phyloP scores from a whole-genome alignment of 1,140 invertebrate genomes.

The Cydia amplana region DNA sequence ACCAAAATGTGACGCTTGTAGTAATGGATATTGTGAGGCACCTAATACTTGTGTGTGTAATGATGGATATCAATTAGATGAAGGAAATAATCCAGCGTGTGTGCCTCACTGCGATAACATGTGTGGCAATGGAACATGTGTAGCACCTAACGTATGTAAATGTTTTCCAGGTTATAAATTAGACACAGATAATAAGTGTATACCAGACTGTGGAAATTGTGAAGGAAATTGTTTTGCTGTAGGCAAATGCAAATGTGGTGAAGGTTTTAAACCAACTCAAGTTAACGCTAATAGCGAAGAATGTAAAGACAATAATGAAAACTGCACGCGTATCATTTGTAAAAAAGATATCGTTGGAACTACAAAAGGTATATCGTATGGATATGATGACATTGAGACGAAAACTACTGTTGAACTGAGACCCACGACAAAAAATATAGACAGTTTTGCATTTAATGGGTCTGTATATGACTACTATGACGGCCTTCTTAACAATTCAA shows the following conservation, averaged over 20 bases:
- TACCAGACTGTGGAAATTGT: slow-evolving; percentile 41
- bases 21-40: slow-evolving; percentile 76
- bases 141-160: slow-evolving; percentile 68
- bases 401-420: neutral
- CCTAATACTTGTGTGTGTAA: slow-evolving; percentile 79
- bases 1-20: slow-evolving; percentile 55
- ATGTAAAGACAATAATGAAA: neutral
- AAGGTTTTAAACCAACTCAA: slow-evolving; percentile 37
- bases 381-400: neutral
- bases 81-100: slow-evolving; percentile 50
- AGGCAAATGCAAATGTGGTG: slow-evolving; percentile 47
- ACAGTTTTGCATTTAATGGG: neutral
- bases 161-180: neutral
- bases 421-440: neutral
- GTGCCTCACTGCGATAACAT: slow-evolving; percentile 59
- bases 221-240: slow-evolving; percentile 51
- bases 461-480: neutral
- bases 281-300: neutral
- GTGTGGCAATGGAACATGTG: slow-evolving; percentile 69
- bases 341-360: neutral
- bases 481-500: neutral
- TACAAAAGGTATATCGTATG: neutral
- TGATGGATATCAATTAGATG: slow-evolving; percentile 61
- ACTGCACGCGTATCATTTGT: neutral
- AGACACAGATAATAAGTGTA: neutral